Evolutionary conservation across 2,113 vertebrate species (phyloP), one percentile per base, ranked within the genome.

Genomic region (Cardinalis cardinalis): DNA sequence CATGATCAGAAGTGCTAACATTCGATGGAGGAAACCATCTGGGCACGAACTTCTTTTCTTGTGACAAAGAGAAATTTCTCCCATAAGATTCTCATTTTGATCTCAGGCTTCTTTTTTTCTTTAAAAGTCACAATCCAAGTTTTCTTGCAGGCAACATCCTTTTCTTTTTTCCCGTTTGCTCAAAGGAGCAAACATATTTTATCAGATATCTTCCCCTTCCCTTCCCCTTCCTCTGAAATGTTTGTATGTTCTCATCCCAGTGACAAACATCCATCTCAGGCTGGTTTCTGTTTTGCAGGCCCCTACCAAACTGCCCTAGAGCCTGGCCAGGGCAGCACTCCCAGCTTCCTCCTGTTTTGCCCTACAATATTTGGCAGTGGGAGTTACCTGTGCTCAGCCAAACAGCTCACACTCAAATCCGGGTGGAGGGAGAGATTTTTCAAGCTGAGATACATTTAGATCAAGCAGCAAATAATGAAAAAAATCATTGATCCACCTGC

Each of bases 361-460:
- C 53, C 87, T n/a, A 5, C 68, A 94, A 89, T 73, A 88, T 82
- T 96, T 94, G 95, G 95, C 94, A 95, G 64, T 83, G 56, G 86
- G 64, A 95, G 49, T 86, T 68, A 80, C 61, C 77, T 87, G 31
- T 23, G 41, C 87, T 95, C 73, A 88, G 95, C 91, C 90, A 96
- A 93, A 87, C 28, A 76, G 52, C 49, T 89, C 89, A 59, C 59
- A 10, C 74, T 94, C 29, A 23, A 93, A 94, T 92, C 83, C 89
- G 94, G 92, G 90, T 94, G 90, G 73, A 87, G 56, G 25, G 61
- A 86, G 84, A 87, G 81, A 69, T 87, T 88, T 89, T 81, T 94
- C 87, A 84, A 93, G 85, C 84, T 25, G 23, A 96, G 90, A 84
- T 88, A 92, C 64, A 95, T 96, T 95, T 80, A 96, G 72, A 90